Base-by-base conservation (phyloP, 2,888 invertebrate genomes). In the Adelphocoris suturalis region DNA sequence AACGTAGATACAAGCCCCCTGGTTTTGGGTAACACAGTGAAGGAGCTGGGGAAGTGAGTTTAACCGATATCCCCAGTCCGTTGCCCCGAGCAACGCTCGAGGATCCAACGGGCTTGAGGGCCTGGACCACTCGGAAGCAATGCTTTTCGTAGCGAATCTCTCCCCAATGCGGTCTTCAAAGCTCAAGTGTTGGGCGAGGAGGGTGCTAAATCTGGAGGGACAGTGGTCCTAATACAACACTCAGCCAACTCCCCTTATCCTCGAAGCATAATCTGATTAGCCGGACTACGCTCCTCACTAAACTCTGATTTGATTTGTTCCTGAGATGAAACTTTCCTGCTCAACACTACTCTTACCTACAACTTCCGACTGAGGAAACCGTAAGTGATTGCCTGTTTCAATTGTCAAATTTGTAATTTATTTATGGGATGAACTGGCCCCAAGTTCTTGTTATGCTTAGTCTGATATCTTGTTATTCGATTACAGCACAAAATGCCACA, bases 161-260 rank as follows among this genome's bases (percentile, higher is more conserved):
- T 57, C 85, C 85, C 61, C 85, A 61, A 7, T 85, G 85, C 37
- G 85, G 85, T 85, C 85, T 85, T 85, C 85, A 85, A 85, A 85
- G 85, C 85, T 85, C 85, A 68, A 68, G 68, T 68, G 23, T 68
- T 68, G 68, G 68, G 5, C 23, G 57, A 27, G 85, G 61, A 85
- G 57, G 57, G 85, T n/a, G 85, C 57, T 85, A 85, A 85, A 85
- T 85, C 85, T 85, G 85, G 16, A 85, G 85, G 85, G 61, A 57
- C 85, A 57, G 85, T 85, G 28, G 55, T 85, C 57, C 61, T 85
- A 85, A 85, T 85, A 61, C 82, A 52, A 52, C 85, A 82, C 82
- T 82, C 82, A 82, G 23, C 27, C 55, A n/a, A 46, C 37, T 16
- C 80, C 16, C 1, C 48, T 46, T 46, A 28, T 37, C 48, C 46